Percentiles rank a stretch among this genome's conserved stretches.
Conservation (phyloP, 2,797 vertebrate species). For the Enteromius paludinosus region DNA sequence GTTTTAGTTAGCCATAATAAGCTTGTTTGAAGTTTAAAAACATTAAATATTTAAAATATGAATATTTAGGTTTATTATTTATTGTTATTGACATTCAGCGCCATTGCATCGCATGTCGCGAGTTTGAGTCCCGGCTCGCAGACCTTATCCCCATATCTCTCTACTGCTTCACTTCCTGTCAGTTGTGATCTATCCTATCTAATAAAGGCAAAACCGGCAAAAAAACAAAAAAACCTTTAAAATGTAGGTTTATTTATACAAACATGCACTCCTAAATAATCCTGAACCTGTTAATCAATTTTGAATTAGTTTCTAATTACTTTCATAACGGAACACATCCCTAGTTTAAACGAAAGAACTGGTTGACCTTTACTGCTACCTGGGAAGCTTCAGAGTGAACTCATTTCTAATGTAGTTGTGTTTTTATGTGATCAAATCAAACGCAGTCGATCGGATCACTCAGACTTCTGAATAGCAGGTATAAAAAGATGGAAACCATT, state of each 20-base stretch:
- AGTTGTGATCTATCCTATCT: no score
- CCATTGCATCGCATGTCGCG: no score
- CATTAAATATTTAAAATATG: no score
- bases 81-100: no score
- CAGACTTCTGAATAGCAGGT: neutral
- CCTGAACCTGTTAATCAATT: neutral
- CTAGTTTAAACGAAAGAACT: neutral
- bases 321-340: neutral
- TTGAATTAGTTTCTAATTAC: neutral
- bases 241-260: no score
- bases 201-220: no score
- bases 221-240: no score
- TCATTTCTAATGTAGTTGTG: neutral
- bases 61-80: no score
- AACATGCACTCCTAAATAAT: no score
- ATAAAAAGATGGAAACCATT: neutral
- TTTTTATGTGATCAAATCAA: neutral
- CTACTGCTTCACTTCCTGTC: no score
- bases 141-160: no score
- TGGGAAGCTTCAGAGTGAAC: neutral
- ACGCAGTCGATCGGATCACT: neutral
- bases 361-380: neutral
- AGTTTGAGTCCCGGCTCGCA: no score
- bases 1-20: neutral
- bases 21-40: neutral